Base-by-base conservation (phyloP, 2,113 vertebrate species). In the Leptobrachium ailaonicum region DNA sequence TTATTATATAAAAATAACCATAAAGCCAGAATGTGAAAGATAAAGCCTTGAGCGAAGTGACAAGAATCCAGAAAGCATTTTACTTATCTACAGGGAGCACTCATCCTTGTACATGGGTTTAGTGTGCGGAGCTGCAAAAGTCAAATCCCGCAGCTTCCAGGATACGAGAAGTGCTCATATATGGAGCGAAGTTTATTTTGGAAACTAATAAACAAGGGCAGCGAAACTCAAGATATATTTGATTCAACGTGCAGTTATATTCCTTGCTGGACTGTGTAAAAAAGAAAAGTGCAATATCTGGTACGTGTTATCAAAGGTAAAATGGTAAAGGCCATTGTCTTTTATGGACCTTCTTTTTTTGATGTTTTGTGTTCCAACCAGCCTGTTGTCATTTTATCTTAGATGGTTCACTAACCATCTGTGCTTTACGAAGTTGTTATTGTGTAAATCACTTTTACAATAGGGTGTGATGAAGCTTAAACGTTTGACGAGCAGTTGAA, bases 61-160 rank as follows among this genome's bases (percentile, higher is more conserved):
- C 50, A 68, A 50, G 7, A 47, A 53, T 44, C 12, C 47, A 67
- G 62, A 50, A 45, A 62, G 66, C 47, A 32, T 45, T 1, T 7
- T 6, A 32, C 62, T 73, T 80, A 73, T 80, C 78, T 68, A 42
- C 40, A 40, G 45, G 70, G 70, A 75, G 64, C 20, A 12, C 41
- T 6, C 54, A 11, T 7, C n/a, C 63, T 80, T 62, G 53, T 41
- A 71, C 3, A 71, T 50, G n/a, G 53, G 32, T 41, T 14, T 13
- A 50, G 20, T 4, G 32, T 9, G 43, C 66, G 64, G 41, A n/a
- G 10, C 64, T 41, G 10, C 64, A 64, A 32, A 64, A 64, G 62
- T 64, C 32, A 32, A 32, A 32, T 32, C 20, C 20, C 20, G 20
- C 20, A 32, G 20, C 20, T 32, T 32, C 20, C 20, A 32, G 20